These are phyloP conservation scores for Mus spretus DNA, from an alignment of 2,797 vertebrate genomes.

Conservation along the genomic window DNA sequence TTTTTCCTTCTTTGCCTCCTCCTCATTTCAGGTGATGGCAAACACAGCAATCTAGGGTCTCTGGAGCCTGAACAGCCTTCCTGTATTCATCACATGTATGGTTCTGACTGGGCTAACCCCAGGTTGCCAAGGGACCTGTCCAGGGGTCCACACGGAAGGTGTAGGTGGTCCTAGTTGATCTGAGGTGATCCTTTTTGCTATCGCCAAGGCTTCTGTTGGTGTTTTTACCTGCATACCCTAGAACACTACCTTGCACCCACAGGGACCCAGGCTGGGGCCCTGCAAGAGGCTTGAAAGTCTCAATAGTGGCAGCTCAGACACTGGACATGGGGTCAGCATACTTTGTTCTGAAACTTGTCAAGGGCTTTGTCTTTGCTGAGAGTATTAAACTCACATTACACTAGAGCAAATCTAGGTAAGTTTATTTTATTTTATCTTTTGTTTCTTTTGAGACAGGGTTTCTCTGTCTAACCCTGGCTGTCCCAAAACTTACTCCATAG, in stretches of 20 bases:
- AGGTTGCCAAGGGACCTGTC: background rate
- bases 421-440: background rate
- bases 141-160: background rate
- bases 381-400: background rate
- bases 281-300: background rate
- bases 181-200: background rate
- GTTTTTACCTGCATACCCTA: background rate
- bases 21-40: background rate
- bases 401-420: background rate
- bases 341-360: background rate
- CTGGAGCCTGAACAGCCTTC: background rate
- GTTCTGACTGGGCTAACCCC: too few relatives aligned
- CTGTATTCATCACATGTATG: accelerated
- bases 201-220: background rate
- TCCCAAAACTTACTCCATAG: background rate
- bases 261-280: background rate
- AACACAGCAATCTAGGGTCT: accelerated
- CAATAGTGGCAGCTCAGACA: background rate
- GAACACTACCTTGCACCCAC: background rate
- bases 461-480: background rate
- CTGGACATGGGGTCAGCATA: background rate
- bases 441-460: background rate
- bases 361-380: background rate
- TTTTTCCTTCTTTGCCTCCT: background rate
- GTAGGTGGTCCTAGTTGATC: accelerated